A percentile compares a stretch with the other conserved stretches of the same genome.
These are phyloP conservation scores for Ammodytes dubius DNA, from an alignment of 2,113 vertebrate genomes.

Conservation along the genomic window DNA sequence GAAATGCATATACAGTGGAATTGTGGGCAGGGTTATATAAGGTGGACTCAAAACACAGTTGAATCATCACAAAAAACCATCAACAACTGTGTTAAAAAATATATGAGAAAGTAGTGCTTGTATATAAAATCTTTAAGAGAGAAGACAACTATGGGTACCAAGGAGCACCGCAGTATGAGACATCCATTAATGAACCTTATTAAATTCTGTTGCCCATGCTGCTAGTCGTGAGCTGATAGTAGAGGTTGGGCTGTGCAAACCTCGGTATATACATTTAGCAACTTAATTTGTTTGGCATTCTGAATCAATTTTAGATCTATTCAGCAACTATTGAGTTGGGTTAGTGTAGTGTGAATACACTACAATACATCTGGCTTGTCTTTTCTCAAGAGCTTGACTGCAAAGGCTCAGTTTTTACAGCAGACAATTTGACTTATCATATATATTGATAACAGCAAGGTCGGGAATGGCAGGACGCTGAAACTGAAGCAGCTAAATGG, in stretches of 20 bases:
- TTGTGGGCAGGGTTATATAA: neutral
- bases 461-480: no score
- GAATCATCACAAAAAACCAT: neutral
- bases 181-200: constrained; percentile 25
- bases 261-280: constrained; percentile 27
- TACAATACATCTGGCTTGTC: constrained; percentile 1
- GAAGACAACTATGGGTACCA: neutral
- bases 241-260: constrained; percentile 21
- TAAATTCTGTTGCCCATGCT: constrained; percentile 1
- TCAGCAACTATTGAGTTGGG: neutral
- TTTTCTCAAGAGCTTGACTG: neutral
- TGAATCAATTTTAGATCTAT: constrained; percentile 40
- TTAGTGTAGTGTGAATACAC: constrained; percentile 7
- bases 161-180: constrained; percentile 20
- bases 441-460: no score
- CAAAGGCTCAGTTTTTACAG: neutral
- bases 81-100: neutral
- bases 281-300: constrained; percentile 41
- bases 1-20: neutral
- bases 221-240: constrained; percentile 11
- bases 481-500: neutral
- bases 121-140: neutral
- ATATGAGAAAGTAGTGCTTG: neutral
- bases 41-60: constrained; percentile 11
- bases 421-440: neutral